Base-by-base conservation (phyloP, 2,113 vertebrate genomes). In the Baryphthengus martii region DNA sequence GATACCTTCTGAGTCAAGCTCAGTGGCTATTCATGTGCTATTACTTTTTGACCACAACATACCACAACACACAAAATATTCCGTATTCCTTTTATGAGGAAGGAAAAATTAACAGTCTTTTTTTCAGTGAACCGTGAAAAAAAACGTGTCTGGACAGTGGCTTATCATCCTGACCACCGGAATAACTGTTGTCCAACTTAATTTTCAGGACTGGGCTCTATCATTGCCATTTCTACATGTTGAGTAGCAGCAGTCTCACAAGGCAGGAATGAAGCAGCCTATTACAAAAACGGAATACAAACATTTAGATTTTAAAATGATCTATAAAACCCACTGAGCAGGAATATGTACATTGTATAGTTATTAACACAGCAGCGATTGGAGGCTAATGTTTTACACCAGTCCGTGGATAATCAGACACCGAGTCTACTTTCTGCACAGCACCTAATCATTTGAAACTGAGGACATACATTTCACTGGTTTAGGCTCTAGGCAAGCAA, bases 301-400 rank as follows among this genome's bases (percentile, higher is more conserved):
- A 84, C 73, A 90, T 87, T 88, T 65, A 81, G 24, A 78, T 88
- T 95, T 94, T 89, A 78, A 92, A 90, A 70, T 23, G 15, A 87
- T 75, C 91, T 78, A 89, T 94, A 91, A 95, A 97, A 95, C 44
- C 56, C 77, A 2, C 73, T 95, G 91, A 94, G 95, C 65, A 92
- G 80, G 77, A 94, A 89, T 92, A 89, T 39, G 76, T 78, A 90
- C 44, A 35, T 19, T 90, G 49, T 66, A 37, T 45, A 85, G 80
- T 93, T 90, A 88, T 90, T 93, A 93, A 81, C 53, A 81, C 31
- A 87, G 80, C 2, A 87, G 44, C 80, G 96, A 78, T 26, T 56
- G 61, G 23, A 96, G 44, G 39, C 25, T 90, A 90, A 90, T 75
- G 53, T 87, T 89, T 92, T 81, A 84, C 76, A 86, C 63, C 68